Percentiles rank a stretch among this genome's conserved stretches.
phyloP scores from a whole-genome alignment of 2,888 invertebrate genomes.

The Venusia cambrica region DNA sequence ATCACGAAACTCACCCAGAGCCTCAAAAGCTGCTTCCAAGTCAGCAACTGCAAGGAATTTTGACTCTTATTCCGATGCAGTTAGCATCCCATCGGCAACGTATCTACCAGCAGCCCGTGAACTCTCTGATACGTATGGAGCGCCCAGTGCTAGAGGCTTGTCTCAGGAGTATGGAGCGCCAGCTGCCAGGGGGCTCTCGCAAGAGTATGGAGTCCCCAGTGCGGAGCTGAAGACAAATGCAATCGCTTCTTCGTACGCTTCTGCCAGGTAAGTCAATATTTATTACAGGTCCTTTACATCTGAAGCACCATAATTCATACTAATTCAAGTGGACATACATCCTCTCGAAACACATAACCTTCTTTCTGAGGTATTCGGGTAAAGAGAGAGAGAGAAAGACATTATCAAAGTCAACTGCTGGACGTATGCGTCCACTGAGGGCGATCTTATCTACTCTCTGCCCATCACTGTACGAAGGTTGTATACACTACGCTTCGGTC shows the following conservation, averaged over 20 bases:
- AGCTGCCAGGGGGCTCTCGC: slow-evolving; percentile 41
- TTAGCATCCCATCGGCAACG: slow-evolving; percentile 42
- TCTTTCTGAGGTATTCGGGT: too few relatives aligned
- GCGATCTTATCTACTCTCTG: too few relatives aligned
- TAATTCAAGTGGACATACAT: too few relatives aligned
- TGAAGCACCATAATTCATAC: not conserved
- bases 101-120: slow-evolving; percentile 43
- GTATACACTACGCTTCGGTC: too few relatives aligned
- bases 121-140: slow-evolving; percentile 63
- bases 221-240: slow-evolving; percentile 52
- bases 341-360: too few relatives aligned
- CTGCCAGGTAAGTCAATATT: slow-evolving; percentile 37
- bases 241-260: slow-evolving; percentile 53
- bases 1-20: slow-evolving; percentile 3
- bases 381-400: too few relatives aligned
- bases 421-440: too few relatives aligned
- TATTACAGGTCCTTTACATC: not conserved
- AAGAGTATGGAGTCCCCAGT: slow-evolving; percentile 58
- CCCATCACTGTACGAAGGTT: too few relatives aligned
- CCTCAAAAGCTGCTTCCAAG: slow-evolving; percentile 11
- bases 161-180: slow-evolving; percentile 76
- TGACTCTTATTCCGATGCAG: slow-evolving; percentile 40
- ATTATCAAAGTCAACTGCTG: too few relatives aligned
- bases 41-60: slow-evolving; percentile 39
- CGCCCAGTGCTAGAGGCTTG: slow-evolving; percentile 41